Base-by-base conservation (phyloP, 2,888 invertebrate genomes). In the Hesperia comma region DNA sequence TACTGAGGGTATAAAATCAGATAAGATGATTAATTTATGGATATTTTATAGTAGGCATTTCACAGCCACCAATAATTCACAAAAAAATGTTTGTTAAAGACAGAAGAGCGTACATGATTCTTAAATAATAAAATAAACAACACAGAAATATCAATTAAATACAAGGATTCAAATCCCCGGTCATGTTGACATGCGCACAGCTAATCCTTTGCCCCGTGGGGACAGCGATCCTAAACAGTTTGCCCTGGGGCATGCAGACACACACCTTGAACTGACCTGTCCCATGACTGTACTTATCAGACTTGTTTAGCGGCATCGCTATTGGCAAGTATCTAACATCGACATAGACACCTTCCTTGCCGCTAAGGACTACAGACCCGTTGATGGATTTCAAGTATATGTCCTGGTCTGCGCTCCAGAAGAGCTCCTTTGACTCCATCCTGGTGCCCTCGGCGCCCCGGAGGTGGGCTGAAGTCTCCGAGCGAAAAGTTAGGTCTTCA, bases 221-320 rank as follows among this genome's bases (percentile, higher is more conserved):
- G 0, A 96, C 95, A 0, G 96, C 95, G 5, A 98, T 94, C 69
- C 95, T 93, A 79, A 97, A 98, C 61, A 98, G 82, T 75, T 96
- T 96, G 0, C 98, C 98, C 71, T 96, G 95, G 0, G 98, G 98
- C 96, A 97, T 97, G 79, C 98, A 98, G 0, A 98, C 95, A 75
- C 98, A 98, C 0, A 98, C 94, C 83, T 98, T 98, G 77, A 95
- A 98, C 81, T 98, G 97, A 0, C 94, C 91, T 0, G 83, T 82
- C 0, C 78, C 81, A 0, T 78, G 79, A 0, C 54, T 64, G 7
- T 69, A 71, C 12, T 77, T 81, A 1, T 83, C 87, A 0, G 82
- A 83, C 43, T 84, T 77, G 79, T 92, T 79, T 74, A 92, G 33
- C 70, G 86, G 70, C 79, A 92, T 72, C 33, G 95, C 96, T 56